Conservation (phyloP, 2,888 invertebrate genomes). For the Chelonus formosanus region DNA sequence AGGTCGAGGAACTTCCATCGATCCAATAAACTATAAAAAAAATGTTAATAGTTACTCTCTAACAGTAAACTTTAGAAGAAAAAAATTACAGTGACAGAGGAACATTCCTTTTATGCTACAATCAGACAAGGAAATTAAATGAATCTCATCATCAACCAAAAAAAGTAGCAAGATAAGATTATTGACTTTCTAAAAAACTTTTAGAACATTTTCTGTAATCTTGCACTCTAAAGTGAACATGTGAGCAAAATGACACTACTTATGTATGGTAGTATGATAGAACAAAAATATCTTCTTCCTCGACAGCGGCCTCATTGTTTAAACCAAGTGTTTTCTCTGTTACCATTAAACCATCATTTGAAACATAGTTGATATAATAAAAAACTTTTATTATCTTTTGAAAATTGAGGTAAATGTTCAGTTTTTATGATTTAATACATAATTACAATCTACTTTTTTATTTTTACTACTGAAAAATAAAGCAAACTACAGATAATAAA, state of each 20-base stretch:
- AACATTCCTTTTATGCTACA: neutral
- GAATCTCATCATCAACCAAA: too few relatives aligned
- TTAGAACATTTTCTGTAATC: too few relatives aligned
- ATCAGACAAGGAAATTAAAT: neutral
- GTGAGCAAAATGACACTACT: neutral
- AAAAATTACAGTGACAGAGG: slow-evolving; percentile 5
- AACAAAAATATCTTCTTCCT: slow-evolving; percentile 45
- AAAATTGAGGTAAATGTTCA: too few relatives aligned
- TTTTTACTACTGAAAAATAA: too few relatives aligned
- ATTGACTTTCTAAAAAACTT: too few relatives aligned
- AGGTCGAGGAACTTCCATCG: slow-evolving; percentile 95
- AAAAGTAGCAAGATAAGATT: too few relatives aligned
- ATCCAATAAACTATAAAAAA: slow-evolving; percentile 94
- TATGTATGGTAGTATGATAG: slow-evolving; percentile 8
- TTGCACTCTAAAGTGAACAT: neutral
- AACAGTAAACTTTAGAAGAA: slow-evolving; percentile 9
- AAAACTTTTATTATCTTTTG: neutral
- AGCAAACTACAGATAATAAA: too few relatives aligned
- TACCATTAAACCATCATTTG: slow-evolving; percentile 10
- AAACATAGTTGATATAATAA: neutral
- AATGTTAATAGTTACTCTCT: slow-evolving; percentile 39
- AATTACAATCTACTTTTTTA: too few relatives aligned
- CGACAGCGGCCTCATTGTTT: slow-evolving; percentile 38
- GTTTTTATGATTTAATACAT: too few relatives aligned
- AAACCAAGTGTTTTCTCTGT: slow-evolving; percentile 19